Evolutionary conservation across 92 coral and sea anemone genomes (phyloP).

Genomic region (Virgularia gustaviana): DNA sequence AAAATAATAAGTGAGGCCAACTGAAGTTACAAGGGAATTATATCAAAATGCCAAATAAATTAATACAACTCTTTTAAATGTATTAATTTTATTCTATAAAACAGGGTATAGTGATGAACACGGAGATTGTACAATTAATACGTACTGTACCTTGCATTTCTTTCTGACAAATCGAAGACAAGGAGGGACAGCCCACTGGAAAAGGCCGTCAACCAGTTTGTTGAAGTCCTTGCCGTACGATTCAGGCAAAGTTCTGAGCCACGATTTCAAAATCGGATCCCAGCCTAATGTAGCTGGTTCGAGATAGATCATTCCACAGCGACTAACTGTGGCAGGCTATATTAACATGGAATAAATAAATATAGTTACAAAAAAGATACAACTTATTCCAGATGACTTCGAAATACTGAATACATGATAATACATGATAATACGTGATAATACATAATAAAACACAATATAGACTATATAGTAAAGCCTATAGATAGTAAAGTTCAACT

Average conservation of each 20-base stretch:
- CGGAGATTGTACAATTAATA: too few species aligned
- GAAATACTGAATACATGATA: not conserved
- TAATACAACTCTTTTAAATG: too few species aligned
- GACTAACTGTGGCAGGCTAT: constrained; percentile 95
- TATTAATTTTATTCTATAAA: too few species aligned
- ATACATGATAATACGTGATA: not conserved
- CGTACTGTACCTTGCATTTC: constrained; percentile 95
- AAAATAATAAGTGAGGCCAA: too few species aligned
- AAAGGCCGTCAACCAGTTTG: constrained; percentile 73
- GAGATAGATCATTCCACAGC: constrained; percentile 97
- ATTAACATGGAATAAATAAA: not conserved
- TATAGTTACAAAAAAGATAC: not conserved
- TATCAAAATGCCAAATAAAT: too few species aligned
- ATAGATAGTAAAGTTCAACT: too few species aligned
- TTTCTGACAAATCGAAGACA: constrained; percentile 83
- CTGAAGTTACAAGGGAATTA: too few species aligned
- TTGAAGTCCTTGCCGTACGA: constrained; percentile 60
- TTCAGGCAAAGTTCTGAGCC: constrained; percentile 73
- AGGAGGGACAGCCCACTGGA: constrained; percentile 90
- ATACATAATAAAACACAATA: too few species aligned
- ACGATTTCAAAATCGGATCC: constrained; percentile 87
- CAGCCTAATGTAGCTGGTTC: constrained; percentile 97
- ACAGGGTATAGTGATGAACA: too few species aligned
- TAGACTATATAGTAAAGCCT: too few species aligned
- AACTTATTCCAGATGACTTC: not conserved